phyloP scores from a whole-genome alignment of 2,888 invertebrate species.

The Rhingia rostrata region DNA sequence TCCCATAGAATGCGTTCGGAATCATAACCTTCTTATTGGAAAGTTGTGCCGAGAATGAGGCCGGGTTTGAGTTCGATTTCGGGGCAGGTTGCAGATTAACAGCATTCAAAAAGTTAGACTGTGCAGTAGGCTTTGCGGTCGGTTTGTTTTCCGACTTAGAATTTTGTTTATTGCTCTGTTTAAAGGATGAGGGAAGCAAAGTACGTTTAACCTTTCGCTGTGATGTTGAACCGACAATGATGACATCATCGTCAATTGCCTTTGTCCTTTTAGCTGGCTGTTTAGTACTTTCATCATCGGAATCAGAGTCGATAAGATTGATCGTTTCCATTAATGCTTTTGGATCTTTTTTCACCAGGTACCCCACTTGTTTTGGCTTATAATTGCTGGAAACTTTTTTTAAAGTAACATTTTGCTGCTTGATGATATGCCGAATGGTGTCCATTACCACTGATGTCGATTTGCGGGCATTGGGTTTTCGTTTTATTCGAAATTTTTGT shows the following conservation, averaged over 20 bases:
- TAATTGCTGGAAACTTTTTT: conserved; percentile 16
- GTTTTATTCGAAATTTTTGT: conserved; percentile 29
- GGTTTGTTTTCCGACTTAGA: conserved; percentile 6
- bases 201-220: background rate
- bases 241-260: conserved; percentile 61
- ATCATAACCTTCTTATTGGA: conserved; percentile 77
- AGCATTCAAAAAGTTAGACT: conserved; percentile 77
- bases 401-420: conserved; percentile 50
- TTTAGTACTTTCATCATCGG: conserved; percentile 38
- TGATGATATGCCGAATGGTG: conserved; percentile 39
- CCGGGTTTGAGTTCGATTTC: conserved; percentile 71
- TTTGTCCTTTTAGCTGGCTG: conserved; percentile 1
- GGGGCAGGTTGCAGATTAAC: conserved; percentile 76
- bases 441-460: conserved; percentile 40
- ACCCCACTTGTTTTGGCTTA: conserved; percentile 22
- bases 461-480: conserved; percentile 42
- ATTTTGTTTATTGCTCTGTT: background rate
- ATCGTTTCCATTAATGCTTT: conserved; percentile 65
- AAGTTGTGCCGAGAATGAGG: conserved; percentile 76
- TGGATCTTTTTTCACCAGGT: conserved; percentile 53
- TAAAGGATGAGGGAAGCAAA: background rate
- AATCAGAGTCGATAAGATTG: conserved; percentile 61
- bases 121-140: conserved; percentile 64
- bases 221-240: conserved; percentile 58
- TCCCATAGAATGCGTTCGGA: conserved; percentile 78